These are phyloP conservation scores for Oceanites oceanicus DNA, from an alignment of 2,113 vertebrate genomes.

Conservation along the genomic window DNA sequence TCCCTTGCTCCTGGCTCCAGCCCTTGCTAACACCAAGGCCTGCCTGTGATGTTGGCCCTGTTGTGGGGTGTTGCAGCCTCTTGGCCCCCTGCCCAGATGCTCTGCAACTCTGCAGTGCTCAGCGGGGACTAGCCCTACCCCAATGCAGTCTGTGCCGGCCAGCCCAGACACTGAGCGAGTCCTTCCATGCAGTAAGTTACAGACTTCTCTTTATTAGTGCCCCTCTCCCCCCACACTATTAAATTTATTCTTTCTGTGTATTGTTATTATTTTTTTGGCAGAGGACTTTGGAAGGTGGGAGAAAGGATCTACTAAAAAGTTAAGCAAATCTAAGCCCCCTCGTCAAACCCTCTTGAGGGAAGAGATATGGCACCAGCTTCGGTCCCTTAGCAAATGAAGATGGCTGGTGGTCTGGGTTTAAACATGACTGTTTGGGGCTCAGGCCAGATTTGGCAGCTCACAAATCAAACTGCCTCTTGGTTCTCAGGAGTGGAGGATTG, in stretches of 20 bases:
- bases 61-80: not conserved
- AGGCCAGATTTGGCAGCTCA: slow-evolving; percentile 50
- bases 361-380: not conserved
- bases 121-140: not conserved
- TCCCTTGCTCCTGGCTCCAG: not conserved
- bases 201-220: slow-evolving; percentile 12
- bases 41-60: not conserved
- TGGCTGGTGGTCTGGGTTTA: slow-evolving; percentile 33
- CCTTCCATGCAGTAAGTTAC: not conserved
- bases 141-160: not conserved
- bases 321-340: not conserved
- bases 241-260: not conserved
- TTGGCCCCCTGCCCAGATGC: not conserved
- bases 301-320: not conserved
- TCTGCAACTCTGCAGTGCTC: not conserved
- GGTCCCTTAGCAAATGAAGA: not conserved
- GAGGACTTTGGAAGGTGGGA: slow-evolving; percentile 6
- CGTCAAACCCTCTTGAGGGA: not conserved
- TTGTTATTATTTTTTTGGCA: slow-evolving; percentile 5
- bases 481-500: not conserved
- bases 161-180: not conserved
- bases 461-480: slow-evolving; percentile 10
- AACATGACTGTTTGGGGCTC: not conserved
- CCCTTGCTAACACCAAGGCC: not conserved
- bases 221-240: not conserved